Base-by-base conservation (phyloP, 2,797 vertebrate species). In the Hemibagrus guttatus region DNA sequence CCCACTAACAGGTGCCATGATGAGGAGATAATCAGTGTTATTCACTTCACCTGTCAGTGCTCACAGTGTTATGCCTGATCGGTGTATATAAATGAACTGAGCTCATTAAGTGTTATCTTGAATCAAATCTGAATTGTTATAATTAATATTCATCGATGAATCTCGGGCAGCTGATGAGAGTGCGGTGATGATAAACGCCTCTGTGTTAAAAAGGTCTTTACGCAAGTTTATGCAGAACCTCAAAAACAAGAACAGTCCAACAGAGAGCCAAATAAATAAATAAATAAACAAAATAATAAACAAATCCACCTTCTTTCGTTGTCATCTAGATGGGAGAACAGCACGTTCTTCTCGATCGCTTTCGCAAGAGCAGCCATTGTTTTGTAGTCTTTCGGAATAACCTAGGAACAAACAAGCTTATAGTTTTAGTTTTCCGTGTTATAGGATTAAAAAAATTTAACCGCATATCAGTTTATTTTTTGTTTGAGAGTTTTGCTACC, bases 321-420 rank as follows among this genome's bases (percentile, higher is more conserved):
- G 93, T 99, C 98, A 88, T 99, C 98, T 76, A 99, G 95, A 90
- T 99, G 98, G 56, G 98, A 97, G 91, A 99, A 99, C 69, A 99
- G 96, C 85, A 99, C 98, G n/a, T 99, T 99, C 96, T 99, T 99
- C 93, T 99, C 98, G 82, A 99, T 99, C 58, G 98, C 98, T 96
- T 99, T 99, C 88, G 98, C 98, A 93, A 99, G 94, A 82, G 98
- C 98, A 89, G 98, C 98, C 98, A 99, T 99, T 9, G 98, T 99
- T 94, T 99, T 99, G 91, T 99, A 99, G 94, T 99, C 98, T 94
- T 99, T 99, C 84, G 98, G 98, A 95, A 99, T 99, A 88, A 99
- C 98, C 89, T 92, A 49, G 23, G 7, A 68, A 81, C 0, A 2
- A 85, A 86, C 1, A 69, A 49, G 46, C 46, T 8, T 49, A 49